Conservation (phyloP, 2,797 vertebrate species). For the Tapirus indicus region DNA sequence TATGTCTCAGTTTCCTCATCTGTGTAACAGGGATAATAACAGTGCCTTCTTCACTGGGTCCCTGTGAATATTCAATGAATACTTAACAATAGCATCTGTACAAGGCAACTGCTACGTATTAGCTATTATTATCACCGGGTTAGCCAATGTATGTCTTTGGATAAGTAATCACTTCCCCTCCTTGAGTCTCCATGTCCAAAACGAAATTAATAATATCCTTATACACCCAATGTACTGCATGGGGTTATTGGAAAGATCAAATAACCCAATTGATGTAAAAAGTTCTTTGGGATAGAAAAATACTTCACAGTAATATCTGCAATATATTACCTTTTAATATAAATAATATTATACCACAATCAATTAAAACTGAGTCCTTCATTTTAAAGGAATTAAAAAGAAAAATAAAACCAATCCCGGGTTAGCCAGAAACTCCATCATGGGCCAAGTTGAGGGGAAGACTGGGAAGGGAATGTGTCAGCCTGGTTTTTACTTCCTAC, state of each 20-base stretch:
- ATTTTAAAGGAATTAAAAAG: conserved; percentile 15
- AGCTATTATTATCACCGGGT: not conserved
- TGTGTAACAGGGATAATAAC: not conserved
- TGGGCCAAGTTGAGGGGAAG: not conserved
- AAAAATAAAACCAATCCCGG: not conserved
- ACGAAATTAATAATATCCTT: conserved; percentile 66
- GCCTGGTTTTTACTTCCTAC: not conserved
- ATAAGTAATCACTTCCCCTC: conserved; percentile 38
- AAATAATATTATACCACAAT: conserved; percentile 19
- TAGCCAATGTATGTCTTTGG: not conserved
- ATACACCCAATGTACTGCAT: conserved; percentile 19
- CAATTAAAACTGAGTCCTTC: conserved; percentile 44
- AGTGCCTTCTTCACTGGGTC: not conserved
- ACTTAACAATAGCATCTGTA: not conserved
- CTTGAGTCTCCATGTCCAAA: conserved; percentile 43
- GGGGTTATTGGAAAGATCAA: conserved; percentile 61
- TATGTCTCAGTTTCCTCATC: conserved; percentile 22
- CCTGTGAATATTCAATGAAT: conserved; percentile 48
- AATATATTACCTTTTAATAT: conserved; percentile 39
- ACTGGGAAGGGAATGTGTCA: not conserved
- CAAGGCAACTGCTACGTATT: not conserved
- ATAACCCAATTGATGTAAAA: conserved; percentile 39
- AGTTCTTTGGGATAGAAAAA: conserved; percentile 59
- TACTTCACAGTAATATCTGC: not conserved
- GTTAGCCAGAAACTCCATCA: not conserved